A percentile compares a stretch with the other conserved stretches of the same genome.
Evolutionary conservation across 2,888 invertebrate genomes (phyloP).

Genomic region (Myopa testacea): DNA sequence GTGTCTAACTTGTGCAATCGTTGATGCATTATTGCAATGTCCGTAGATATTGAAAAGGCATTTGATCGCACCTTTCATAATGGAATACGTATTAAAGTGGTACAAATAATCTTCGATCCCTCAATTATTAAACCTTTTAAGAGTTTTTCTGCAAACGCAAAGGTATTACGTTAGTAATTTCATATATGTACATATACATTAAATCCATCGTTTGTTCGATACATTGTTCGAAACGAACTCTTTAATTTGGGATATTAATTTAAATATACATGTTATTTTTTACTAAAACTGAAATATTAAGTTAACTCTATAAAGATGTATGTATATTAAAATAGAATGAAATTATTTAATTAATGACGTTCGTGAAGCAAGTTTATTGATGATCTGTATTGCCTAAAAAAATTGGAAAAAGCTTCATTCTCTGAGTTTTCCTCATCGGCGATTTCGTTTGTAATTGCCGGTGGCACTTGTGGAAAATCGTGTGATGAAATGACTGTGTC

Average conservation of each 20-base stretch:
- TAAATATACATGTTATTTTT: too few species aligned
- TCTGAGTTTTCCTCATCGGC: constrained; percentile 49
- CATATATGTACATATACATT: too few species aligned
- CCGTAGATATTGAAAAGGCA: background rate
- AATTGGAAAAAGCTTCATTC: constrained; percentile 55
- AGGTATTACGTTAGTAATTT: too few species aligned
- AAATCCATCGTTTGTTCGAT: too few species aligned
- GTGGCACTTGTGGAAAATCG: constrained; percentile 40
- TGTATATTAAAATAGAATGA: background rate
- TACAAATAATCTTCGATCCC: background rate
- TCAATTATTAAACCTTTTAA: background rate
- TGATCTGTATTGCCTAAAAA: constrained; percentile 54
- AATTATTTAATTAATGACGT: constrained; percentile 46
- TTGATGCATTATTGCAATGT: background rate
- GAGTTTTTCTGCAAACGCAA: background rate
- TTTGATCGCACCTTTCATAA: background rate
- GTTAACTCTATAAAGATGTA: background rate
- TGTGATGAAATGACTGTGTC: constrained; percentile 6
- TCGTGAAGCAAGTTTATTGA: constrained; percentile 55
- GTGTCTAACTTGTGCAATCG: background rate
- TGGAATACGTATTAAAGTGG: background rate
- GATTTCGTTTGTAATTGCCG: constrained; percentile 49
- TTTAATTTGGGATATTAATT: too few species aligned
- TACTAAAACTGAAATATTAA: too few species aligned
- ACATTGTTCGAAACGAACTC: too few species aligned